Evolutionary conservation across 1,140 invertebrate species (phyloP).

Genomic region (Plodia interpunctella): DNA sequence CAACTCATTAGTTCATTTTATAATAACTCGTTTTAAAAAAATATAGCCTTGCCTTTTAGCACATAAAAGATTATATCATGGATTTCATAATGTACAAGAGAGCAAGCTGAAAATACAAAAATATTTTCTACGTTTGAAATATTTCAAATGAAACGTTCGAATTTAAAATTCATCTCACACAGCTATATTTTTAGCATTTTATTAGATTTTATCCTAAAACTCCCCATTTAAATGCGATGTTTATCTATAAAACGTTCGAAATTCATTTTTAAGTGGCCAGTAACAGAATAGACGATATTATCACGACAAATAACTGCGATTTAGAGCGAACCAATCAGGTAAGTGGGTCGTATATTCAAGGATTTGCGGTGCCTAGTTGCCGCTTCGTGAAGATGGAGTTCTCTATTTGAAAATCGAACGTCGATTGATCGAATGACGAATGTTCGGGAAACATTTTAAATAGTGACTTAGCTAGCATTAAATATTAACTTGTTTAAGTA

Average conservation of each 20-base stretch:
- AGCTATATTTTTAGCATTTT: too few species aligned
- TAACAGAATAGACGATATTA: neutral
- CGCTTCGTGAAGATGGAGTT: constrained; percentile 15
- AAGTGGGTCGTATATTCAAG: constrained; percentile 31
- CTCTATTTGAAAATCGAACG: constrained; percentile 12
- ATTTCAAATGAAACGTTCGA: too few species aligned
- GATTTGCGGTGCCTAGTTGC: constrained; percentile 18
- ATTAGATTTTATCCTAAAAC: neutral
- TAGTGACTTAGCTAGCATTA: too few species aligned
- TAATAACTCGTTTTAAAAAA: too few species aligned
- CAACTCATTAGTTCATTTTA: too few species aligned
- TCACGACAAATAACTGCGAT: constrained; percentile 3
- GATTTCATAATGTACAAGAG: too few species aligned
- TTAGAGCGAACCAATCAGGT: constrained; percentile 25
- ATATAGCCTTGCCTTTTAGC: too few species aligned
- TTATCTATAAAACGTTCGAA: neutral
- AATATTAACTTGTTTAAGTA: too few species aligned
- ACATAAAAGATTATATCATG: too few species aligned
- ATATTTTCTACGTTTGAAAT: too few species aligned
- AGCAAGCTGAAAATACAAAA: too few species aligned
- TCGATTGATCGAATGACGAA: constrained; percentile 5
- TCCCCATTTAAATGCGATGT: neutral
- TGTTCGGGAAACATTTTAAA: neutral
- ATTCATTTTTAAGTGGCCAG: neutral
- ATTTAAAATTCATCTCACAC: too few species aligned